Conservation (phyloP, 2,888 invertebrate genomes). For the Caenorhabditis wallacei region DNA sequence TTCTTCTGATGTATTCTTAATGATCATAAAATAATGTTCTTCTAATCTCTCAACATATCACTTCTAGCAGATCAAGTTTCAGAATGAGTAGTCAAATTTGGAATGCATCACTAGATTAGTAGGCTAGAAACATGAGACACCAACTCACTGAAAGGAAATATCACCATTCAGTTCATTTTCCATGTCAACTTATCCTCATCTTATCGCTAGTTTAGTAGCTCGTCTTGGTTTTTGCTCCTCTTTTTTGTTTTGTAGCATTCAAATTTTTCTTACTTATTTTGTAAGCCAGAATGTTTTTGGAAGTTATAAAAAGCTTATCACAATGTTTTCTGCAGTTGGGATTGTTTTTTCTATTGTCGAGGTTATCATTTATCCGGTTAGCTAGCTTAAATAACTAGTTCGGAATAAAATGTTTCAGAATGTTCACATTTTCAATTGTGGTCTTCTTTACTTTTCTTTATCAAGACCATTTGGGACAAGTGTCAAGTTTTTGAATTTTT, state of each 20-base stretch:
- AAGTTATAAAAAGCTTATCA: constrained; percentile 32
- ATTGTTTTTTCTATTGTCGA: constrained; percentile 36
- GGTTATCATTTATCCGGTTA: constrained; percentile 25
- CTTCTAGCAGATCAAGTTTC: too few relatives aligned
- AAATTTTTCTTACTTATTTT: constrained; percentile 19
- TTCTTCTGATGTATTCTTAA: too few relatives aligned
- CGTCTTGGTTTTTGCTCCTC: constrained; percentile 6
- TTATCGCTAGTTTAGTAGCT: too few relatives aligned
- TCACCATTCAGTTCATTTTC: too few relatives aligned
- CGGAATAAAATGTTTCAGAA: background rate
- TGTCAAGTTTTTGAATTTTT: background rate
- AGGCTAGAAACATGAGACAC: too few relatives aligned
- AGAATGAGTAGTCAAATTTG: too few relatives aligned
- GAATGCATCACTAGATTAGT: too few relatives aligned
- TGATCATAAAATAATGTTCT: too few relatives aligned
- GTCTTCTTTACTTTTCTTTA: background rate
- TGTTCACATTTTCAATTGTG: constrained; percentile 5
- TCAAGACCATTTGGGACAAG: background rate
- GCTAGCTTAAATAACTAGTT: background rate
- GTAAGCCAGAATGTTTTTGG: constrained; percentile 27
- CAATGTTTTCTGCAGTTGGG: constrained; percentile 8
- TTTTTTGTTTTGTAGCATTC: background rate
- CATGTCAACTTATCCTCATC: too few relatives aligned
- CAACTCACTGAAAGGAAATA: too few relatives aligned
- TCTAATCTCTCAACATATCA: too few relatives aligned